Evolutionary conservation across 2,888 invertebrate species (phyloP), one percentile per base, ranked within the genome.

Genomic region (Eupithecia tripunctaria): DNA sequence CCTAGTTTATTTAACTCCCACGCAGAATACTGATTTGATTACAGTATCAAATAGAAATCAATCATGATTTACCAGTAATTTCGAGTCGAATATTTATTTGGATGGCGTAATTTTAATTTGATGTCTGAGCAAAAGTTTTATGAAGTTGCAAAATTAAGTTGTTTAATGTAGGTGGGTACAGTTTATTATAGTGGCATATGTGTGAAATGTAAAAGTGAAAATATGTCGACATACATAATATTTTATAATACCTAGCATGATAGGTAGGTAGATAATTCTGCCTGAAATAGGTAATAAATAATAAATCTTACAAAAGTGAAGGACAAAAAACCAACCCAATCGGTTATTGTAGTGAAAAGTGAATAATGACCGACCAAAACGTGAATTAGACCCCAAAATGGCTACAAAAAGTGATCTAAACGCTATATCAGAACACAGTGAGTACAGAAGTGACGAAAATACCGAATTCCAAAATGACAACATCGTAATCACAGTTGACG

Each of bases 11-110:
- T 73, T 62, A 79, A 74, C 82, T 72, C 79, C 77, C 72, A 73
- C 69, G 29, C 47, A 15, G 47, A 25, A 68, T 76, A 78, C 75
- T 64, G 64, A 64, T 79, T 79, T 78, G 80, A 79, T 81, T 77
- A 75, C 79, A 36, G 32, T 75, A 78, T 79, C 74, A 83, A 80
- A 80, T 71, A 77, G 56, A 77, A 78, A 81, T 82, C 81, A 81
- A 76, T 77, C 79, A 78, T 72, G 75, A 74, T 77, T 38, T 79
- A 76, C 77, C 76, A 73, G 66, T 66, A 6, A 65, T 62, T 73
- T 75, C 43, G 67, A 70, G 69, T 74, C 36, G 56, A 56, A 56
- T 56, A 56, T 25, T 56, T 56, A 56, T 56, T 25, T 63, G 15
- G 56, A 71, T 74, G 71, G 67, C 67, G 73, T 70, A 73, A 75